A percentile compares a stretch with the other conserved stretches of the same genome.
These are phyloP conservation scores for Hemicordylus capensis DNA, from an alignment of 2,113 vertebrate species.

Conservation along the genomic window DNA sequence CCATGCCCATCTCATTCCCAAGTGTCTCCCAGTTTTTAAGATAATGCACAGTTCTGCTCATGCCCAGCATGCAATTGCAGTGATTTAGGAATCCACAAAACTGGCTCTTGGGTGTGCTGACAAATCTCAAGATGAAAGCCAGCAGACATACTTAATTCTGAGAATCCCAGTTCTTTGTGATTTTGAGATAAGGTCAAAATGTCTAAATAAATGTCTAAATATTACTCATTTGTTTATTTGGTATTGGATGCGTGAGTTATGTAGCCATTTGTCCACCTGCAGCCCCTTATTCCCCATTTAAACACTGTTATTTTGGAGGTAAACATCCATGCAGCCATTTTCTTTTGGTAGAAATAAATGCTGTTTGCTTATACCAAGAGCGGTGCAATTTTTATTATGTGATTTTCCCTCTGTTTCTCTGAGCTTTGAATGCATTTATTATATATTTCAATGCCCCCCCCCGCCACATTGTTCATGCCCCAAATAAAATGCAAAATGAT, in stretches of 20 bases:
- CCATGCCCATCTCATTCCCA: too few relatives aligned
- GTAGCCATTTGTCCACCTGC: background rate
- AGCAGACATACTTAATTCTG: background rate
- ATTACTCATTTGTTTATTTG: background rate
- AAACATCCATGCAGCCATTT: rapidly evolving
- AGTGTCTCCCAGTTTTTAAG: background rate
- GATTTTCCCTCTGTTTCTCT: constrained; percentile 11
- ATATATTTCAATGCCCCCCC: background rate
- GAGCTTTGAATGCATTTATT: rapidly evolving
- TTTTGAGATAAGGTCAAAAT: constrained; percentile 26
- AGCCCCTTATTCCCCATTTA: rapidly evolving
- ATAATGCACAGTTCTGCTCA: background rate
- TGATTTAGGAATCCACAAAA: too few relatives aligned
- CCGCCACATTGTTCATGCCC: background rate
- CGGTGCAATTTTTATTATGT: background rate
- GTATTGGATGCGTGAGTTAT: background rate
- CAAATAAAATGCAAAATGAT: constrained; percentile 44
- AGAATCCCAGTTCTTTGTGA: background rate
- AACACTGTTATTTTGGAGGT: background rate
- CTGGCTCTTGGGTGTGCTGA: background rate
- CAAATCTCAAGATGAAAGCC: background rate
- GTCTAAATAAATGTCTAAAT: background rate
- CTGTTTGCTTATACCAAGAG: background rate
- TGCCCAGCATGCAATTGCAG: background rate
- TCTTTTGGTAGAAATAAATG: background rate